Percentiles rank a stretch among this genome's conserved stretches.
Evolutionary conservation across 2,888 invertebrate genomes (phyloP).

Genomic region (Callosobruchus maculatus): DNA sequence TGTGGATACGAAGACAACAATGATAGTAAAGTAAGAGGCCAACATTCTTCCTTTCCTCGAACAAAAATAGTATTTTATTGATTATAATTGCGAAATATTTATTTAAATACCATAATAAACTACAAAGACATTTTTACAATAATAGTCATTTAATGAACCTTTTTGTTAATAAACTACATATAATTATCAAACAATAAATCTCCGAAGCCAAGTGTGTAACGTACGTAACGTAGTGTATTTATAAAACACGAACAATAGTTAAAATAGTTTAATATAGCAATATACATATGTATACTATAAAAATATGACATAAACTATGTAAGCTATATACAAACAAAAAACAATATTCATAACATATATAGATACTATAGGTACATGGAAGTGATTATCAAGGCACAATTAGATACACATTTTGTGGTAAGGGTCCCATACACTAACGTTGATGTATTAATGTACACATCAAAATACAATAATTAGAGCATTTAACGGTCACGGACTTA

Average conservation of each 20-base stretch:
- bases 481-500: too few relatives aligned
- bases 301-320: neutral
- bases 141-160: neutral
- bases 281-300: neutral
- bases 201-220: neutral
- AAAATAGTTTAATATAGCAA: neutral
- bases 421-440: too few relatives aligned
- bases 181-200: neutral
- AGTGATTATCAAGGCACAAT: neutral
- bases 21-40: too few relatives aligned
- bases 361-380: neutral
- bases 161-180: neutral
- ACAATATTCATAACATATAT: neutral
- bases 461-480: too few relatives aligned
- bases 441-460: too few relatives aligned
- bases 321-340: neutral
- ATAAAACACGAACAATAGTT: too few relatives aligned
- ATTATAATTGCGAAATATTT: too few relatives aligned
- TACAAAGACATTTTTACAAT: neutral
- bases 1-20: too few relatives aligned
- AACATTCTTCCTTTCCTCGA: too few relatives aligned
- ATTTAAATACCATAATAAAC: neutral
- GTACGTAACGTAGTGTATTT: neutral
- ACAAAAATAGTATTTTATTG: too few relatives aligned
- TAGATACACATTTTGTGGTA: neutral